phyloP scores from a whole-genome alignment of 2,797 vertebrate species.

The Danio albolineatus region DNA sequence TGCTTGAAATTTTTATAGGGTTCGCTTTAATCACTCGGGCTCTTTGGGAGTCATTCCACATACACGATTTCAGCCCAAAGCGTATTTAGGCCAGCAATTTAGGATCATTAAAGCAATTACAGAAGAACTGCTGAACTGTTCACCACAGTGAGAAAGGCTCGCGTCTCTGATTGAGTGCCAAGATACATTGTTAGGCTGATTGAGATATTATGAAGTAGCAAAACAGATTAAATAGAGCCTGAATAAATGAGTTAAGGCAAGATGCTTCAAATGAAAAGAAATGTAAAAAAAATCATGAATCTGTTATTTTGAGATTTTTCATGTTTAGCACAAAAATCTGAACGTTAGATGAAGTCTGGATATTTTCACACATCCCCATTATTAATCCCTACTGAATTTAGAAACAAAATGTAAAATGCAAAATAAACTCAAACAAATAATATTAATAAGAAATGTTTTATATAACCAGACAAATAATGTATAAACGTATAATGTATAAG shows the following conservation, averaged over 20 bases:
- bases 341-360: too few species aligned
- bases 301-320: too few species aligned
- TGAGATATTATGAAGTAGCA: constrained; percentile 33
- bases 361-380: too few species aligned
- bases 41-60: constrained; percentile 45
- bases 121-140: constrained; percentile 59
- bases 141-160: constrained; percentile 56
- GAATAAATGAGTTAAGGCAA: background rate
- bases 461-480: too few species aligned
- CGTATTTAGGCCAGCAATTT: constrained; percentile 14
- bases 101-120: constrained; percentile 44
- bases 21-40: constrained; percentile 64
- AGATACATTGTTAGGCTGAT: constrained; percentile 31
- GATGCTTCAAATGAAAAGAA: too few species aligned
- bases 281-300: too few species aligned
- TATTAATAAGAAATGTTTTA: too few species aligned
- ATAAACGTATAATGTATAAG: too few species aligned
- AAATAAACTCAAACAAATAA: too few species aligned
- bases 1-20: constrained; percentile 61
- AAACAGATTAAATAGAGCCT: constrained; percentile 48
- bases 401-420: too few species aligned
- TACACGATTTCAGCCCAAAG: constrained; percentile 8
- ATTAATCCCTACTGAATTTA: too few species aligned
- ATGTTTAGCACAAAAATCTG: too few species aligned
- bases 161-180: background rate